Conservation (phyloP, 2,797 vertebrate species). For the Acropternis orthonyx region DNA sequence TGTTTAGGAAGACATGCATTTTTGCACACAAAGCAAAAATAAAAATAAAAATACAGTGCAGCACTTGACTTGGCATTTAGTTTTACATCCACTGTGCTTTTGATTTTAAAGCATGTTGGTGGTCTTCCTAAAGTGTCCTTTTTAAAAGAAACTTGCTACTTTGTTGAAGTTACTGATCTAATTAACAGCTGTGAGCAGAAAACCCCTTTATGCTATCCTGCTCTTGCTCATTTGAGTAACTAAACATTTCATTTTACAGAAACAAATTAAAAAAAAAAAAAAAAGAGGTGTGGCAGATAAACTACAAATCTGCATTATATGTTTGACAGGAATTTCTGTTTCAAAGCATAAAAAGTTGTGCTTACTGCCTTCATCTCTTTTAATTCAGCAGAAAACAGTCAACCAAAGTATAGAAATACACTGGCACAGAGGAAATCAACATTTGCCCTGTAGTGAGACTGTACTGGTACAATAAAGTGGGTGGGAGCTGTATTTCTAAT, state of each 20-base stretch:
- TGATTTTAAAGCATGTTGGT: not conserved
- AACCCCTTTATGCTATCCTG: not conserved
- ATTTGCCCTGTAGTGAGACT: not conserved
- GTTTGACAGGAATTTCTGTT: not conserved
- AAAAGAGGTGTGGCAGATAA: not conserved
- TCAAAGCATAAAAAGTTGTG: not conserved
- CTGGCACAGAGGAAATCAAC: not conserved
- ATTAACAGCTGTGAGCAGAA: not conserved
- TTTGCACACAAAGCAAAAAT: not conserved
- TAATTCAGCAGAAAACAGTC: not conserved
- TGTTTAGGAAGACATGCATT: not conserved
- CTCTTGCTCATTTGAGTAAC: not conserved
- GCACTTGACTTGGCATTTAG: not conserved
- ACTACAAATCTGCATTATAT: not conserved
- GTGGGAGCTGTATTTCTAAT: not conserved
- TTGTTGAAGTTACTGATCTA: not conserved
- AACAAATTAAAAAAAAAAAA: not conserved
- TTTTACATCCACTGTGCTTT: not conserved
- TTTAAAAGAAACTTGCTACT: not conserved
- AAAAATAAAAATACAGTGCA: not conserved
- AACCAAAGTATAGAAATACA: not conserved
- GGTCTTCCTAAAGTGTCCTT: not conserved
- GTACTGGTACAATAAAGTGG: not conserved
- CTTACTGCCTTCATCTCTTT: not conserved
- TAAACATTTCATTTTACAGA: not conserved